phyloP scores from a whole-genome alignment of 2,888 invertebrate species.

The Eristalis pertinax region DNA sequence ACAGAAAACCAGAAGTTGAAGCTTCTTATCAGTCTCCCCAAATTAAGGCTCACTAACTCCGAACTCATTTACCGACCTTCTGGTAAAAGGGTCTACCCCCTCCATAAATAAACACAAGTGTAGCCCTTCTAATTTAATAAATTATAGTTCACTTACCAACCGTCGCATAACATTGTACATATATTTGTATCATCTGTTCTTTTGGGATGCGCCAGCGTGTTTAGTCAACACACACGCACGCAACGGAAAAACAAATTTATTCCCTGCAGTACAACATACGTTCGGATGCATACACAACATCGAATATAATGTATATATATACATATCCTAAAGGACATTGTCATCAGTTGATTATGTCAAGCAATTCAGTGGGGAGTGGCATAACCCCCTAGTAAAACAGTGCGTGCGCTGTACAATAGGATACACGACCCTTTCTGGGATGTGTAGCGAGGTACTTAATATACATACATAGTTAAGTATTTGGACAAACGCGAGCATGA shows the following conservation, averaged over 20 bases:
- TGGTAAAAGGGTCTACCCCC: background rate
- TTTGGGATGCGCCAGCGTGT: background rate
- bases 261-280: background rate
- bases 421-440: slow-evolving; percentile 4
- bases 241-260: background rate
- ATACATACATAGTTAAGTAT: slow-evolving; percentile 23
- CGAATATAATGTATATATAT: slow-evolving; percentile 14
- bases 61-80: too few relatives aligned
- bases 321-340: slow-evolving; percentile 14
- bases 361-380: slow-evolving; percentile 24
- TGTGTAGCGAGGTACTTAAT: slow-evolving; percentile 33
- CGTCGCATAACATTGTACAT: background rate
- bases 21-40: too few relatives aligned
- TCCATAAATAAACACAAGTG: background rate
- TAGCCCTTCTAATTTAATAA: background rate
- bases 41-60: too few relatives aligned
- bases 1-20: too few relatives aligned
- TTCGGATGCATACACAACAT: background rate
- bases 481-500: slow-evolving; percentile 28
- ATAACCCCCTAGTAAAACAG: background rate
- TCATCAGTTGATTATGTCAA: background rate
- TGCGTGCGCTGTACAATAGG: slow-evolving; percentile 30
- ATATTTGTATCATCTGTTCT: background rate
- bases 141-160: background rate
- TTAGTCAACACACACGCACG: background rate